Conservation (phyloP, 2,113 vertebrate species). For the Callionymus lyra region DNA sequence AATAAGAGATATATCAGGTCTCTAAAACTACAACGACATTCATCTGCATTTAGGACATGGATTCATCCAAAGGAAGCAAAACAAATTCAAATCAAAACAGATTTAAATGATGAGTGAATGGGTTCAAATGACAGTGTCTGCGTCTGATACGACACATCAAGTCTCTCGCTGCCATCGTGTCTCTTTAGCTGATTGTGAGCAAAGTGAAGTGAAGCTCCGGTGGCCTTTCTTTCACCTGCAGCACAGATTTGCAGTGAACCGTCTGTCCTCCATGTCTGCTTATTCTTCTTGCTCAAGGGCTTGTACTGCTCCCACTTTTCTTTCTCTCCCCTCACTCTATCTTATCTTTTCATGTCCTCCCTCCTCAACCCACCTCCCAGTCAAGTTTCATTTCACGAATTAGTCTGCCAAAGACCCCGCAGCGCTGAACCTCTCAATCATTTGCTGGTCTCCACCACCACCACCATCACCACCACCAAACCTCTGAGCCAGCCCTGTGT, state of each 20-base stretch:
- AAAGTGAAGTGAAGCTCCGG: conserved; percentile 12
- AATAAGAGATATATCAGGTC: no score
- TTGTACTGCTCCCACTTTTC: conserved; percentile 24
- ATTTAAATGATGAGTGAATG: no score
- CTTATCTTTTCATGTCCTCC: conserved; percentile 49
- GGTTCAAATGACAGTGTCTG: no score
- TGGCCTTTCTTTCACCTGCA: conserved; percentile 25
- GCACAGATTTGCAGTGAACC: conserved; percentile 18
- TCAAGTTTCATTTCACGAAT: conserved; percentile 64
- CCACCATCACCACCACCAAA: conserved; percentile 2
- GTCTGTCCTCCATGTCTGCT: conserved; percentile 31
- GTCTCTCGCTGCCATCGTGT: conserved; percentile 3
- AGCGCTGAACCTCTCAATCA: conserved; percentile 61
- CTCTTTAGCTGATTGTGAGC: conserved; percentile 6
- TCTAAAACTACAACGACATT: no score
- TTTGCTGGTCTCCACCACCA: conserved; percentile 28
- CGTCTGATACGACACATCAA: no score
- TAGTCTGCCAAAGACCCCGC: conserved; percentile 52
- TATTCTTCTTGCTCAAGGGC: conserved; percentile 42
- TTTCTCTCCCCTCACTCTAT: conserved; percentile 22
- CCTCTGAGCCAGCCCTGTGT: no score
- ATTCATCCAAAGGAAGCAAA: no score
- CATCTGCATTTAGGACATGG: no score
- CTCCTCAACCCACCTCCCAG: conserved; percentile 48
- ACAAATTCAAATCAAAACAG: no score